Base-by-base conservation (phyloP, 2,113 vertebrate genomes). In the Ammodytes dubius region DNA sequence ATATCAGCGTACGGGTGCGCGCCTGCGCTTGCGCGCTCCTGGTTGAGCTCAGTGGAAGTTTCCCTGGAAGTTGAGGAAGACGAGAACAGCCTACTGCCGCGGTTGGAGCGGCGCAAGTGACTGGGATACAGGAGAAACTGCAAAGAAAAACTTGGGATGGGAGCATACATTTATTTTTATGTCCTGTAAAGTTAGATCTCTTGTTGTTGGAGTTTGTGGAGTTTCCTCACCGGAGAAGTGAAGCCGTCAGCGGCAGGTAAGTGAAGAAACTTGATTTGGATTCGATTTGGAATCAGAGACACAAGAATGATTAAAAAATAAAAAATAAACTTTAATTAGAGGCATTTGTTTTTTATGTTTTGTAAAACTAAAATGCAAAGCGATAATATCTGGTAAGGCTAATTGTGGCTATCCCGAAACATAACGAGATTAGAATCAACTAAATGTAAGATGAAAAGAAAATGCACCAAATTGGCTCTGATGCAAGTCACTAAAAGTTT, bases 1-100 rank as follows among this genome's bases (percentile, higher is more conserved):
- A 73, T 70, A 77, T 86, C 66, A 59, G 79, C 2, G 46, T 35
- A 59, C 82, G 75, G 47, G 79, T 3, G 80, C 74, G 93, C 94
- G 94, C 27, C 27, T 27, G 27, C 92, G 9, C 88, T 57, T 89
- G 94, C 94, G 94, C 92, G 82, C 14, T 79, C 66, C 12, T 6
- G 40, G 0, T n/a, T 61, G 45, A 52, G 27, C 77, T 68, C 76
- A 65, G 76, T 81, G 76, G 87, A 94, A 92, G 90, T 92, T 92
- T 89, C 35, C 27, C 81, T 79, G 80, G 59, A 84, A 91, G 78
- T 91, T 72, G 81, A 85, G 79, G 57, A 70, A 79, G 78, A 72
- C 42, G 47, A 68, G 85, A 81, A 70, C 77, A 27, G 27, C 27
- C 27, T 27, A 77, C 19, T 43, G 53, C 50, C 19, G 76, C 43